phyloP scores from a whole-genome alignment of 2,888 invertebrate genomes.

The Morpho achilles region DNA sequence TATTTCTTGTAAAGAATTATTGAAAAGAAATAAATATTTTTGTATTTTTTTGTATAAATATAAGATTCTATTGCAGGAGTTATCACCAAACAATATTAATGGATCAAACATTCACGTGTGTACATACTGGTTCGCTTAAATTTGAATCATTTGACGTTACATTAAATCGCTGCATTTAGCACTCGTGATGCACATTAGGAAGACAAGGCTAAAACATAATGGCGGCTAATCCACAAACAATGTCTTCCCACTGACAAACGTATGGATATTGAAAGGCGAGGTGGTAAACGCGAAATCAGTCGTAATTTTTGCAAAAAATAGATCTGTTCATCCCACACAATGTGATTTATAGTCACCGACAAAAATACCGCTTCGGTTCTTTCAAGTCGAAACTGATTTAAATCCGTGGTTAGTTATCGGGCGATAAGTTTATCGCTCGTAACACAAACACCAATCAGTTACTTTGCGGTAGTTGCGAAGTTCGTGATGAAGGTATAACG shows the following conservation, averaged over 20 bases:
- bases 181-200: constrained; percentile 11
- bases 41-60: too few relatives aligned
- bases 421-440: constrained; percentile 39
- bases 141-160: not conserved
- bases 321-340: constrained; percentile 61
- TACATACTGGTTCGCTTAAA: not conserved
- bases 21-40: too few relatives aligned
- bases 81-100: too few relatives aligned
- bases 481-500: not conserved
- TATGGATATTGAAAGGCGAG: constrained; percentile 13
- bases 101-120: not conserved
- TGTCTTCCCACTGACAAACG: constrained; percentile 5
- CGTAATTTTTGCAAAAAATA: constrained; percentile 46
- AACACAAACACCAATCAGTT: constrained; percentile 15
- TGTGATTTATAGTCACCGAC: constrained; percentile 64
- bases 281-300: constrained; percentile 14
- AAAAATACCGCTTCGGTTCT: constrained; percentile 63
- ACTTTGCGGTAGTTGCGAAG: not conserved
- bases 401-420: constrained; percentile 35
- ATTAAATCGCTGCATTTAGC: constrained; percentile 4
- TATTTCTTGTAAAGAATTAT: too few relatives aligned
- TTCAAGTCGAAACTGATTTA: constrained; percentile 46
- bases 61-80: too few relatives aligned
- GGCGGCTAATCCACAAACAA: constrained; percentile 12
- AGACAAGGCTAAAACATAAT: constrained; percentile 12